Base-by-base conservation (phyloP, 2,888 invertebrate genomes). In the Rhodophaea formosa region DNA sequence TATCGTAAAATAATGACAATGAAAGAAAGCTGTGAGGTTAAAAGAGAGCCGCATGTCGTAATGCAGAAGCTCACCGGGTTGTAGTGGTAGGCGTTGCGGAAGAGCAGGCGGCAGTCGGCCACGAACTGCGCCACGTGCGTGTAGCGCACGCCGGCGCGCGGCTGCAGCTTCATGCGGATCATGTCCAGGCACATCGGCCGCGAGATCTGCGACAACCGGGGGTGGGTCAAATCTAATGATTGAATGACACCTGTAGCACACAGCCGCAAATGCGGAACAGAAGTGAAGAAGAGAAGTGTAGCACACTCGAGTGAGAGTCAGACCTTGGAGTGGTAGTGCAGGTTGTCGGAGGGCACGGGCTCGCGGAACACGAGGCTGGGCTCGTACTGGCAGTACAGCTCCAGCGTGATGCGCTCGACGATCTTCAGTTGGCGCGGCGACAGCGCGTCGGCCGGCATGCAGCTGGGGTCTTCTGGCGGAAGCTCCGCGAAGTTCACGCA, bases 361-460 rank as follows among this genome's bases (percentile, higher is more conserved):
- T 97, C 97, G 75, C 98, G 94, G 88, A 98, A 98, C 62, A 96
- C 95, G 72, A 96, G 93, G 88, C 97, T 97, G 70, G 94, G 94
- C 81, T 97, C 97, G 80, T 96, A 96, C 86, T 98, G 97, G 84
- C 97, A 97, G 86, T 97, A 97, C 70, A 98, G 92, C 88, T 98
- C 97, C 70, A 98, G 92, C 63, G 98, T 94, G 64, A 98, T 93
- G 66, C 97, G 92, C 89, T 98, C 97, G 67, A 96, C 94, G 65
- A 96, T 92, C 80, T 95, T 94, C 71, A 94, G 92, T 79, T 94
- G 93, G 63, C 93, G 92, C 56, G 92, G 73, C 55, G 92, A 88
- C 68, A 95, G 89, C 8, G 88, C 91, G 62, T 39, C 86, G 74
- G 71, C 77, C 85, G 59, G 87, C 56, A 80, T 69, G 90, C 86